phyloP scores from a whole-genome alignment of 2,888 invertebrate species.

The Caenorhabditis sp. region DNA sequence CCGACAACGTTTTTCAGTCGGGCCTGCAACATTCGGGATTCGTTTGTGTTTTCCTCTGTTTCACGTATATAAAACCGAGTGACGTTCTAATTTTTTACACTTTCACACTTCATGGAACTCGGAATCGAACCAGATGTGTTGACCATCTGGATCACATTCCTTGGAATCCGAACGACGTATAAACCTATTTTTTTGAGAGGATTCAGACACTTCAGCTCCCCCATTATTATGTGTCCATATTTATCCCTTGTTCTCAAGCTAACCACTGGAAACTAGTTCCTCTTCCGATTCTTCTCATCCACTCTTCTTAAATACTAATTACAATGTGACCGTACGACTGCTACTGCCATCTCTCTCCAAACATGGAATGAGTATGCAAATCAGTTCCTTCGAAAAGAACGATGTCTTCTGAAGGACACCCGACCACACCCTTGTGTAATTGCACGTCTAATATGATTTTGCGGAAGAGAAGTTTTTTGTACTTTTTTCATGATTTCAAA shows the following conservation, averaged over 20 bases:
- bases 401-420: slow-evolving; percentile 49
- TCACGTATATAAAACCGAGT: slow-evolving; percentile 4
- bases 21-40: slow-evolving; percentile 50
- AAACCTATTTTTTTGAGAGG: background rate
- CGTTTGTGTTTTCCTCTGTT: background rate
- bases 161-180: background rate
- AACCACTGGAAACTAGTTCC: slow-evolving; percentile 41
- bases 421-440: slow-evolving; percentile 17
- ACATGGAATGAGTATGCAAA: slow-evolving; percentile 54
- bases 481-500: slow-evolving; percentile 6
- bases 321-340: slow-evolving; percentile 45
- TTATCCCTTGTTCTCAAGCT: no score
- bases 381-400: slow-evolving; percentile 52
- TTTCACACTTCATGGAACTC: slow-evolving; percentile 7
- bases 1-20: slow-evolving; percentile 67
- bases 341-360: slow-evolving; percentile 19
- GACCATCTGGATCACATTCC: slow-evolving; percentile 21
- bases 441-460: slow-evolving; percentile 41
- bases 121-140: slow-evolving; percentile 25
- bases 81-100: slow-evolving; percentile 24
- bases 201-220: background rate
- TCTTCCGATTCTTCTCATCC: slow-evolving; percentile 10
- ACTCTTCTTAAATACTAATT: slow-evolving; percentile 54
- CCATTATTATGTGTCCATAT: background rate
- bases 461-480: slow-evolving; percentile 17